A percentile compares a stretch with the other conserved stretches of the same genome.
Conservation (phyloP, 2,797 vertebrate genomes). For the Mallotus villosus region DNA sequence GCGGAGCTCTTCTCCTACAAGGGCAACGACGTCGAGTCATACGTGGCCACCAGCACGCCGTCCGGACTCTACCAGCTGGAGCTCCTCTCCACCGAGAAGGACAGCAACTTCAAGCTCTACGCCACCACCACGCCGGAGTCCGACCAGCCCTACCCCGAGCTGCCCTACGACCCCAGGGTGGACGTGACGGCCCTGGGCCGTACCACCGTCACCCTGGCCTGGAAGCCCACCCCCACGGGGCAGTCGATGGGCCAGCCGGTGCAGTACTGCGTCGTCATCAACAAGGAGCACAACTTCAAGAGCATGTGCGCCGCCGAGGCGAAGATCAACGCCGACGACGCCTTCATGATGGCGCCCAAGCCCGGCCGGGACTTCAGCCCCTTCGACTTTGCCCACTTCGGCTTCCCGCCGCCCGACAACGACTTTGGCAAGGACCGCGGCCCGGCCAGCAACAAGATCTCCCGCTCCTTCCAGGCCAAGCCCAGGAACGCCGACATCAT, state of each 20-base stretch:
- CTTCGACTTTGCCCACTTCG: conserved; percentile 95
- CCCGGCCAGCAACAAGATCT: conserved; percentile 77
- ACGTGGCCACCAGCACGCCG: conserved; percentile 85
- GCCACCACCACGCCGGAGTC: conserved; percentile 96
- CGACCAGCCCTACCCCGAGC: conserved; percentile 93
- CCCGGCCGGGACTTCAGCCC: conserved; percentile 95
- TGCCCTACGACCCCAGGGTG: conserved; percentile 93
- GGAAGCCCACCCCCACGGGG: conserved; percentile 94
- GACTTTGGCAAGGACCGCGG: conserved; percentile 80
- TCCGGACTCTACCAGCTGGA: conserved; percentile 95
- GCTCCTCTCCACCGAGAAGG: conserved; percentile 94
- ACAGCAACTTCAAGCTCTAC: conserved; percentile 95
- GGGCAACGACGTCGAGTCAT: conserved; percentile 96
- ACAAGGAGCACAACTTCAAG: conserved; percentile 98
- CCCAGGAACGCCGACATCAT: conserved; percentile 82
- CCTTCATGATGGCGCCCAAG: conserved; percentile 92
- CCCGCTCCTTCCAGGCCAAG: conserved; percentile 73
- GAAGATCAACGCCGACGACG: conserved; percentile 85
- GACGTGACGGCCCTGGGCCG: conserved; percentile 93
- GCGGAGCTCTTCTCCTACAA: conserved; percentile 93
- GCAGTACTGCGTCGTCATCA: conserved; percentile 94
- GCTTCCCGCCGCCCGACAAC: conserved; percentile 82
- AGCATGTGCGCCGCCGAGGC: conserved; percentile 95
- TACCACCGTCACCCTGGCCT: conserved; percentile 91
- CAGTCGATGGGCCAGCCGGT: conserved; percentile 87